Evolutionary conservation across 2,888 invertebrate genomes (phyloP).

Genomic region (Drosophila eohydei): DNA sequence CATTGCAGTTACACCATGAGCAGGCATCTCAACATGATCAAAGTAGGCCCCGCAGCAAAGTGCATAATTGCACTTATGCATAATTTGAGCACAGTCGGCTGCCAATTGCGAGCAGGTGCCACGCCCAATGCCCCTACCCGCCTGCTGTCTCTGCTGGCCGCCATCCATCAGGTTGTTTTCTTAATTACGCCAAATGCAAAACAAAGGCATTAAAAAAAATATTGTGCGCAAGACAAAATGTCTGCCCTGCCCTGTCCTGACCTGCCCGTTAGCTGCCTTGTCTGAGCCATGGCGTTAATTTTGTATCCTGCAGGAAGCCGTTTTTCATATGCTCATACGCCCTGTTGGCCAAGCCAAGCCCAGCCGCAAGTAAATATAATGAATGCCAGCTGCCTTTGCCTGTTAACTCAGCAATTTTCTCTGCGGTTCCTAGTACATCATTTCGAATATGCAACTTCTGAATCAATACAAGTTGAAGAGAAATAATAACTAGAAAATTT

Average conservation of each 20-base stretch:
- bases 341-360: conserved; percentile 48
- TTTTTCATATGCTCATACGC: conserved; percentile 67
- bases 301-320: conserved; percentile 56
- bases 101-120: conserved; percentile 31
- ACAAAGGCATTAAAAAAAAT: conserved; percentile 68
- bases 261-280: not conserved
- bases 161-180: conserved; percentile 67
- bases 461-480: not conserved
- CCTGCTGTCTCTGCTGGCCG: not conserved
- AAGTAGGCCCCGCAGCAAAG: conserved; percentile 52
- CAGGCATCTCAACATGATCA: conserved; percentile 62
- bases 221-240: conserved; percentile 38
- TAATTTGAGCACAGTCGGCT: conserved; percentile 52
- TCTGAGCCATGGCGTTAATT: conserved; percentile 49
- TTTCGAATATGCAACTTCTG: not conserved
- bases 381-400: conserved; percentile 60
- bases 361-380: conserved; percentile 56
- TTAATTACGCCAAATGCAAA: conserved; percentile 73
- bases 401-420: conserved; percentile 4
- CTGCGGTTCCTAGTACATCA: not conserved
- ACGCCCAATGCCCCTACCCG: not conserved
- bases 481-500: not conserved
- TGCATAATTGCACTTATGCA: conserved; percentile 82
- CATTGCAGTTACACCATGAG: conserved; percentile 37
- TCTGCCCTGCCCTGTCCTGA: not conserved